Evolutionary conservation across 2,113 vertebrate genomes (phyloP).

Genomic region (Xenopus laevis): DNA sequence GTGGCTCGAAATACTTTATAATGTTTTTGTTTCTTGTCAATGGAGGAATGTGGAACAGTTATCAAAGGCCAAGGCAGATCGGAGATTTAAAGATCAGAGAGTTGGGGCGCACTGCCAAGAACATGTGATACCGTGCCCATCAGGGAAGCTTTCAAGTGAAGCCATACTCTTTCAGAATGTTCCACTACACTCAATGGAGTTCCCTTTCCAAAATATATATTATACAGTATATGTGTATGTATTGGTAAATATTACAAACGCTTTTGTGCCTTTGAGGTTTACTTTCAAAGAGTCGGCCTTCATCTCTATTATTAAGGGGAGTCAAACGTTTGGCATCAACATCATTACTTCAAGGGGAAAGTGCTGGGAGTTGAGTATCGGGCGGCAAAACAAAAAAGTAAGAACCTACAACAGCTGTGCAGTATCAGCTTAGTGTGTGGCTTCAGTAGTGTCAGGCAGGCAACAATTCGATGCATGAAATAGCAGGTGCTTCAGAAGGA

Average conservation of each 20-base stretch:
- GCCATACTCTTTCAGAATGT: conserved; percentile 22
- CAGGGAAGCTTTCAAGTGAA: conserved; percentile 33
- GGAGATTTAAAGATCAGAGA: conserved; percentile 41
- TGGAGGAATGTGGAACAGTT: conserved; percentile 29
- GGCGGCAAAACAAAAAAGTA: conserved; percentile 63
- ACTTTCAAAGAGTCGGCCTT: conserved; percentile 37
- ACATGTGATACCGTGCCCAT: conserved; percentile 34
- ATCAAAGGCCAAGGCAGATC: conserved; percentile 37
- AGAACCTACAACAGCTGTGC: conserved; percentile 64
- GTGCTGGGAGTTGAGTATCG: conserved; percentile 34
- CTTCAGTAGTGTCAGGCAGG: conserved; percentile 57
- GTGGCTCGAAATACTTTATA: background rate
- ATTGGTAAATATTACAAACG: conserved; percentile 36
- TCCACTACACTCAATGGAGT: conserved; percentile 27
- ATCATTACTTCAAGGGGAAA: conserved; percentile 50
- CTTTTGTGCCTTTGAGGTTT: conserved; percentile 43
- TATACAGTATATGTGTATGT: conserved; percentile 10
- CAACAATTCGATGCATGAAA: conserved; percentile 66
- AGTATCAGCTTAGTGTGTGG: conserved; percentile 60
- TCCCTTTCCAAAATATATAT: conserved; percentile 6
- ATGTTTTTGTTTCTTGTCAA: conserved; percentile 27
- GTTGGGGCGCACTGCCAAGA: conserved; percentile 29
- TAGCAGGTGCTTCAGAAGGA: conserved; percentile 65
- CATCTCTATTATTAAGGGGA: conserved; percentile 35
- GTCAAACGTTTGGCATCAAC: conserved; percentile 31